phyloP scores from a whole-genome alignment of 2,888 invertebrate species.

The Tenthredo livida region DNA sequence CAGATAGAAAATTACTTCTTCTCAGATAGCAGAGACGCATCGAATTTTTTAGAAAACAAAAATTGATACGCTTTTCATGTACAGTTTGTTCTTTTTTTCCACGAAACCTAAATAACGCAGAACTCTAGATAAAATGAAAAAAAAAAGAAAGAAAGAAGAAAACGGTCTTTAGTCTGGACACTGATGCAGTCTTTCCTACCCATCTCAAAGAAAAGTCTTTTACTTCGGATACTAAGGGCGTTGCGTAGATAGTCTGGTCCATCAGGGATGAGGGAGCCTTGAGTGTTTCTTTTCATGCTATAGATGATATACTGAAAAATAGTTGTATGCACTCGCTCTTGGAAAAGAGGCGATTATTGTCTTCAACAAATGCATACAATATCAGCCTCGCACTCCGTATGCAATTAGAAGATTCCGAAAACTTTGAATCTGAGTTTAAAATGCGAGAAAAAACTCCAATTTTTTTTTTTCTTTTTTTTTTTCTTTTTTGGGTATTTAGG shows the following conservation, averaged over 20 bases:
- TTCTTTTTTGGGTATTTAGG: slow-evolving; percentile 80
- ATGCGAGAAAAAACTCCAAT: neutral
- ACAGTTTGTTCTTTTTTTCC: neutral
- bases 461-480: neutral
- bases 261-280: neutral
- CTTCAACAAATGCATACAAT: neutral
- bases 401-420: neutral
- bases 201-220: slow-evolving; percentile 30
- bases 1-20: neutral
- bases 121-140: neutral
- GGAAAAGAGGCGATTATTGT: neutral
- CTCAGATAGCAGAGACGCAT: neutral
- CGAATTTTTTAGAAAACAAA: neutral
- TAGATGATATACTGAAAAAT: neutral
- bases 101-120: neutral
- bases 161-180: slow-evolving; percentile 21
- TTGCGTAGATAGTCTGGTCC: slow-evolving; percentile 20
- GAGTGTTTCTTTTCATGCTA: slow-evolving; percentile 24
- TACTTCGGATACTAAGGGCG: neutral
- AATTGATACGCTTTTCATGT: neutral
- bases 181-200: neutral
- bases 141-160: neutral
- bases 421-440: neutral
- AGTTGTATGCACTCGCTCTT: neutral
- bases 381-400: neutral